phyloP scores from a whole-genome alignment of 2,797 vertebrate genomes.

The Aeoliscus strigatus region DNA sequence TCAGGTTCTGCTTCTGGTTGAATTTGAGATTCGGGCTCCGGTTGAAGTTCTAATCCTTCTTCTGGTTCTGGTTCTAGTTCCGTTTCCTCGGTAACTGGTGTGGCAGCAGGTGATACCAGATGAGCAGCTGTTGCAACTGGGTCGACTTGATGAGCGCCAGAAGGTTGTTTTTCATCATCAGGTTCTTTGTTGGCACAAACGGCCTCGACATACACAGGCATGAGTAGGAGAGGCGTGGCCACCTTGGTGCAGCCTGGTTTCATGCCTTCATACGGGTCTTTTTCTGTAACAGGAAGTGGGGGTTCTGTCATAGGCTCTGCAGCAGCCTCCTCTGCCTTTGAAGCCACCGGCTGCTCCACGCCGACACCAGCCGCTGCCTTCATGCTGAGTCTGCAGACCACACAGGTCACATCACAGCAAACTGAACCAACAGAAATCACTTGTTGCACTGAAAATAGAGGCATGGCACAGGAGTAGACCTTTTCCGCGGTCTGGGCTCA shows the following conservation, averaged over 20 bases:
- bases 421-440: neutral
- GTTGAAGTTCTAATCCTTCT: too few species aligned
- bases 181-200: conserved; percentile 8
- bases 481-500: conserved; percentile 15
- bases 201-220: conserved; percentile 7
- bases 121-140: neutral
- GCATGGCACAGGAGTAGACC: conserved; percentile 38
- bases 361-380: conserved; percentile 14
- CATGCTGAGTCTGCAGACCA: conserved; percentile 45
- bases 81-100: rapidly evolving
- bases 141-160: conserved; percentile 5
- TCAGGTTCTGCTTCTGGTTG: too few species aligned
- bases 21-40: too few species aligned
- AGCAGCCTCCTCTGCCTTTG: conserved; percentile 6
- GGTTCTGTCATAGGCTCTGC: conserved; percentile 19
- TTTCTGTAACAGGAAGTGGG: conserved; percentile 1
- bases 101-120: neutral
- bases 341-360: conserved; percentile 14
- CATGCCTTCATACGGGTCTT: conserved; percentile 29
- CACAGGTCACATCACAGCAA: conserved; percentile 15
- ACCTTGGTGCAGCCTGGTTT: conserved; percentile 41
- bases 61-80: conserved; percentile 2
- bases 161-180: neutral
- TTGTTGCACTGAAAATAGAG: neutral
- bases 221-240: conserved; percentile 40